A percentile compares a stretch with the other conserved stretches of the same genome.
Conservation (phyloP, 2,888 invertebrate genomes). For the Elaeidobius kamerunicus region DNA sequence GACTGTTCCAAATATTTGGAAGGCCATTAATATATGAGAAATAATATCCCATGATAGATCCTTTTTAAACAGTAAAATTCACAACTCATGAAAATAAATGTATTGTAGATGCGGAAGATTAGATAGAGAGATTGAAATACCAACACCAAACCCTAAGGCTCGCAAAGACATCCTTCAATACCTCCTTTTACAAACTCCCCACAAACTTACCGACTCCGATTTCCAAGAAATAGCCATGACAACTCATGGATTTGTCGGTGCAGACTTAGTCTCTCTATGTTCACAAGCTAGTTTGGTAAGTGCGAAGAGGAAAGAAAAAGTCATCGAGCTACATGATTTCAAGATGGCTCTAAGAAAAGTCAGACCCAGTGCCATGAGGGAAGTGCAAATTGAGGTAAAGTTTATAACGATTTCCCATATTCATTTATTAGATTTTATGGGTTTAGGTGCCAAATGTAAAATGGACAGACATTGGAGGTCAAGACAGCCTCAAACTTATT, state of each 20-base stretch:
- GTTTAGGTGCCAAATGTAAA: slow-evolving; percentile 66
- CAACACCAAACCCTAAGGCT: slow-evolving; percentile 65
- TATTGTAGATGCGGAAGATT: slow-evolving; percentile 67
- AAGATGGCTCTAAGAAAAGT: slow-evolving; percentile 64
- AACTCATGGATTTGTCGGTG: slow-evolving; percentile 89
- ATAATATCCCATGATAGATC: too few relatives aligned
- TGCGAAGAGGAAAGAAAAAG: slow-evolving; percentile 47
- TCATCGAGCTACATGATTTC: slow-evolving; percentile 54
- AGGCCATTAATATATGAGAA: too few relatives aligned
- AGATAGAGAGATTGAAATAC: slow-evolving; percentile 78
- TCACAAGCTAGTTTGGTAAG: slow-evolving; percentile 68
- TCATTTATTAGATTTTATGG: slow-evolving; percentile 10
- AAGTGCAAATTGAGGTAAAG: slow-evolving; percentile 75
- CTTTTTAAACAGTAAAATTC: too few relatives aligned
- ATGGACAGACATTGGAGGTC: slow-evolving; percentile 95
- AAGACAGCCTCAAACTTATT: slow-evolving; percentile 78
- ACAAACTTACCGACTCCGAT: slow-evolving; percentile 56
- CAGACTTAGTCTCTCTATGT: slow-evolving; percentile 77
- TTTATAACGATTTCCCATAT: neutral
- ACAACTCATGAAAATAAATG: too few relatives aligned
- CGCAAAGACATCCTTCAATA: slow-evolving; percentile 63
- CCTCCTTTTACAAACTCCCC: slow-evolving; percentile 57
- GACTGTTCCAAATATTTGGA: too few relatives aligned
- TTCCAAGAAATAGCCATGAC: slow-evolving; percentile 63
- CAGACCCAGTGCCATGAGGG: slow-evolving; percentile 88